A percentile compares a stretch with the other conserved stretches of the same genome.
These are phyloP conservation scores for Chesias legatella DNA, from an alignment of 2,888 invertebrate species.

Conservation along the genomic window DNA sequence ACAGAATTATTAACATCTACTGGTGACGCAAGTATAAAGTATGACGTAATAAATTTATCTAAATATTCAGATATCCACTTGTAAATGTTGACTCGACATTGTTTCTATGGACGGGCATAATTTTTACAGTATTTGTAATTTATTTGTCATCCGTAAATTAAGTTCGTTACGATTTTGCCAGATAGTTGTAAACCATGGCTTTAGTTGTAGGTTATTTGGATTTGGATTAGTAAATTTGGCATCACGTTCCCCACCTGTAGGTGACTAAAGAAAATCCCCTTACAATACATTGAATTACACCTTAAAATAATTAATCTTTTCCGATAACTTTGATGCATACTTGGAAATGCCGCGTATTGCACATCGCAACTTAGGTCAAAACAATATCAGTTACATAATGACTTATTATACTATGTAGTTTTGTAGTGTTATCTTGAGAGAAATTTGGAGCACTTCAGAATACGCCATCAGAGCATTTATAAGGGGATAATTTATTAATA, in stretches of 20 bases:
- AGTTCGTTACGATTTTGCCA: constrained; percentile 24
- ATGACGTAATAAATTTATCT: too few relatives aligned
- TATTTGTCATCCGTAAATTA: constrained; percentile 26
- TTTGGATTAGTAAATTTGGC: constrained; percentile 9
- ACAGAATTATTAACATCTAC: too few relatives aligned
- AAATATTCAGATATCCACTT: background rate
- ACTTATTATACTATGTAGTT: too few relatives aligned
- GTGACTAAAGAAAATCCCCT: constrained; percentile 15
- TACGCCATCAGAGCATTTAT: background rate
- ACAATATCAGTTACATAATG: too few relatives aligned
- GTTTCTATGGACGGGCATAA: constrained; percentile 11
- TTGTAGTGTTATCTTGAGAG: too few relatives aligned
- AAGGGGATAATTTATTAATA: constrained; percentile 25
- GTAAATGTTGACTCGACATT: constrained; percentile 9
- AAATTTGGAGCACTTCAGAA: too few relatives aligned
- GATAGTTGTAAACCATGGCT: constrained; percentile 27
- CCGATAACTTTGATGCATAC: too few relatives aligned
- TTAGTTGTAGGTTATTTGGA: constrained; percentile 14
- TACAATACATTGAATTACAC: background rate
- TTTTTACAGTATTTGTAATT: constrained; percentile 25
- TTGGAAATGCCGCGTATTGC: too few relatives aligned
- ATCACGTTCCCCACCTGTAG: constrained; percentile 17
- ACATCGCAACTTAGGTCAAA: too few relatives aligned
- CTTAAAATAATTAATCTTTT: too few relatives aligned
- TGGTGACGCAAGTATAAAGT: too few relatives aligned